Base-by-base conservation (phyloP, 2,888 invertebrate genomes). In the Orthonychiurus folsomi region DNA sequence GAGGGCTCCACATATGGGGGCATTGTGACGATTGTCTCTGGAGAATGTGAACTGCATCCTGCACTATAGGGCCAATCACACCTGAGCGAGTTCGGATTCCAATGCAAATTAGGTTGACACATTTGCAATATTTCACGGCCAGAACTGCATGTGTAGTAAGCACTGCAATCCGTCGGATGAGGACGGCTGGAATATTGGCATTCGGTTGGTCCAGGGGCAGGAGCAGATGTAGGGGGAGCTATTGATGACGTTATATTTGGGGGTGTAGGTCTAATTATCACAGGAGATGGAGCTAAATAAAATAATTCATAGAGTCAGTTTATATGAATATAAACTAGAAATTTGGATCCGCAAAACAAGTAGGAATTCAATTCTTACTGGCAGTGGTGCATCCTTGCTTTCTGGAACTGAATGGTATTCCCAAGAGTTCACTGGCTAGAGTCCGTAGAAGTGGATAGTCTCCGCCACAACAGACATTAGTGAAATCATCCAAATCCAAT, bases 401-500 rank as follows among this genome's bases (percentile, higher is more conserved):
- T 69, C 56, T 65, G 1, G 63, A 54, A 52, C 66, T 65, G 47
- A 66, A 68, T 0, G 63, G 64, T 28, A 67, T 58, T 50, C 64
- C 63, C 1, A 70, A 88, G 25, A 93, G 78, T 0, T 86, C 91
- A 21, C 86, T 81, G 66, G 89, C 89, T 1, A 93, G 83, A 1
- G 87, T 85, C 52, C 85, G 83, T 15, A 93, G 79, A 53, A 93
- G 77, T 0, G 92, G 89, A 70, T 85, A 90, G 0, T 88, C 79
- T 74, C 89, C 90, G 2, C 79, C 37, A 75, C 93, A 92, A 76
- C 93, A 93, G 1, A 84, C 82, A 77, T 93, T 93, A 69, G 83
- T 84, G 75, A 89, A 92, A 76, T 93, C 93, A 72, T 93, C 92
- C 71, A 93, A 76, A 75, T 93, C 93, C 1, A 90, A 82, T 0